phyloP scores from a whole-genome alignment of 1,140 invertebrate species.

The Zophobas atratus region DNA sequence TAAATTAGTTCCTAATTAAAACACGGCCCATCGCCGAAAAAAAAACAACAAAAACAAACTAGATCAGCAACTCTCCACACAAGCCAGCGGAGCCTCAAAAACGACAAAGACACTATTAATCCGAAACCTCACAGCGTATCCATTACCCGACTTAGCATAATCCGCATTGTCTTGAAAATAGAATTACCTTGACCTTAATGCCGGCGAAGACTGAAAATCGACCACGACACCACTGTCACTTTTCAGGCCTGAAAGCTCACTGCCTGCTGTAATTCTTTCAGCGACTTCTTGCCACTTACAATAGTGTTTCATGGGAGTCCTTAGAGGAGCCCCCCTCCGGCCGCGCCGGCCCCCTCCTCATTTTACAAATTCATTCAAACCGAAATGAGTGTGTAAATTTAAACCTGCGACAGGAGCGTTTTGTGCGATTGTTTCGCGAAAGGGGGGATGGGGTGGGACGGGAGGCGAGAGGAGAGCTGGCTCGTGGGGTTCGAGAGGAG shows the following conservation, averaged over 20 bases:
- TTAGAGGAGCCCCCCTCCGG: slow-evolving; percentile 16
- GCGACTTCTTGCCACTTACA: slow-evolving; percentile 24
- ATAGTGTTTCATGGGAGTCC: slow-evolving; percentile 40
- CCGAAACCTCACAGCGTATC: slow-evolving; percentile 3
- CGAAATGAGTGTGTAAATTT: slow-evolving; percentile 31
- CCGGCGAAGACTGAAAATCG: background rate
- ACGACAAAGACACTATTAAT: background rate
- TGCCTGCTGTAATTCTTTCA: slow-evolving; percentile 30
- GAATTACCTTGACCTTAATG: slow-evolving; percentile 31
- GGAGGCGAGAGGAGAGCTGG: background rate
- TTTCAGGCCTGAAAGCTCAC: slow-evolving; percentile 30
- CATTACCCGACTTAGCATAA: slow-evolving; percentile 9
- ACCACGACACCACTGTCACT: slow-evolving; percentile 4
- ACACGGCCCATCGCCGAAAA: slow-evolving; percentile 14
- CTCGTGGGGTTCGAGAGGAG: too few species aligned
- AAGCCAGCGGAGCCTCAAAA: background rate
- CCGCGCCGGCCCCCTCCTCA: background rate
- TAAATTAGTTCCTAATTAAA: slow-evolving; percentile 30
- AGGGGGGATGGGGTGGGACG: background rate
- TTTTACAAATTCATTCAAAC: slow-evolving; percentile 36
- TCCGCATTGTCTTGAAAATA: background rate
- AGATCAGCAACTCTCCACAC: background rate
- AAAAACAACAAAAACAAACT: slow-evolving; percentile 5
- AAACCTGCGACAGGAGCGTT: slow-evolving; percentile 2
- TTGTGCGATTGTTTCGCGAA: slow-evolving; percentile 4